These are phyloP conservation scores for Trachelipus rathkii DNA, from an alignment of 1,140 invertebrate species.

Conservation along the genomic window DNA sequence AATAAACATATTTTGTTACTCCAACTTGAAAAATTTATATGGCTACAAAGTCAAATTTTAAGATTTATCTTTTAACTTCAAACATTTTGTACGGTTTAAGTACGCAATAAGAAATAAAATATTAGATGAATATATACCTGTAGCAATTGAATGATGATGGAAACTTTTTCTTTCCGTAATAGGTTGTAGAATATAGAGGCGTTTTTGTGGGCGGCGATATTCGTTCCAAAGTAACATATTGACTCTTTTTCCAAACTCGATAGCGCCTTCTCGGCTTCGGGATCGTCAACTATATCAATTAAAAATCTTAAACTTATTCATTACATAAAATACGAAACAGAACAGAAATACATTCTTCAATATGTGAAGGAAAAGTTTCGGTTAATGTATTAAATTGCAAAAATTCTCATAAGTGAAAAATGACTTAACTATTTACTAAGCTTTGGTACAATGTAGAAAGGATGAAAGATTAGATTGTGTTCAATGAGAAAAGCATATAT, in stretches of 20 bases:
- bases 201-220: conserved; percentile 78
- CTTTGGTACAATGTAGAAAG: too few species aligned
- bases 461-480: too few species aligned
- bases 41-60: too few species aligned
- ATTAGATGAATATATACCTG: conserved; percentile 46
- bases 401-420: too few species aligned
- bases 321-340: neutral
- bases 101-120: too few species aligned
- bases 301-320: neutral
- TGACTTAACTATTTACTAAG: too few species aligned
- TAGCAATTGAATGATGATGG: conserved; percentile 68
- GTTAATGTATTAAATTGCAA: too few species aligned
- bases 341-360: conserved; percentile 20
- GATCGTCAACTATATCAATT: conserved; percentile 48
- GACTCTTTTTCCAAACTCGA: conserved; percentile 84
- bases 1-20: neutral
- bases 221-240: conserved; percentile 78
- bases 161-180: conserved; percentile 84
- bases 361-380: neutral
- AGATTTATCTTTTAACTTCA: too few species aligned
- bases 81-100: too few species aligned
- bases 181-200: conserved; percentile 77
- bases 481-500: too few species aligned
- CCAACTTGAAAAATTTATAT: too few species aligned
- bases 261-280: conserved; percentile 64